Percentiles rank a stretch among this genome's conserved stretches.
Conservation (phyloP, 2,888 invertebrate species). For the Mycalesis mineus region DNA sequence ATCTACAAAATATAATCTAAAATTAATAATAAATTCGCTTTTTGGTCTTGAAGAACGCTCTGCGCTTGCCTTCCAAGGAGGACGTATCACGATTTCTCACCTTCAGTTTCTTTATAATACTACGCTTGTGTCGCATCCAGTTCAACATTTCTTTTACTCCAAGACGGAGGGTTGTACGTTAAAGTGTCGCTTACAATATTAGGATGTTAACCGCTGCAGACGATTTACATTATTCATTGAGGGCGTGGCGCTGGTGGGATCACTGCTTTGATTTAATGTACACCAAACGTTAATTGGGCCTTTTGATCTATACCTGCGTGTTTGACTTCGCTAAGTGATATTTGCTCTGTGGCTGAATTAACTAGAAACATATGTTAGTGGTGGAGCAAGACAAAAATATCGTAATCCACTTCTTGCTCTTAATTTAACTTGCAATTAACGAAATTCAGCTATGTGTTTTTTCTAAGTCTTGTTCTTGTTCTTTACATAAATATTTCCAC, state of each 20-base stretch:
- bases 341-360: not conserved
- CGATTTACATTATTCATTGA: constrained; percentile 75
- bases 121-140: not conserved
- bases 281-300: constrained; percentile 50
- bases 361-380: no score
- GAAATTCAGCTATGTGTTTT: no score
- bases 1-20: no score
- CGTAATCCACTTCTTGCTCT: no score
- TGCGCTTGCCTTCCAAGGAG: no score
- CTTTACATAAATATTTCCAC: no score
- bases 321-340: constrained; percentile 21
- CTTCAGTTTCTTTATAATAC: not conserved
- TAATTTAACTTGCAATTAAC: no score
- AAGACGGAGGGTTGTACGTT: constrained; percentile 38
- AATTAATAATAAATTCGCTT: no score
- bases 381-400: no score
- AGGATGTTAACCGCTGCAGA: constrained; percentile 72
- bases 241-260: constrained; percentile 34
- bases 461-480: no score
- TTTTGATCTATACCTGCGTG: constrained; percentile 31
- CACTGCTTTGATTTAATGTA: constrained; percentile 53
- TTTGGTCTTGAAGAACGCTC: no score
- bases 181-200: constrained; percentile 76
- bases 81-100: no score
- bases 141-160: not conserved